Evolutionary conservation across 2,888 invertebrate species (phyloP), one percentile per base, ranked within the genome.

Genomic region (Lycocerus yunnanus): DNA sequence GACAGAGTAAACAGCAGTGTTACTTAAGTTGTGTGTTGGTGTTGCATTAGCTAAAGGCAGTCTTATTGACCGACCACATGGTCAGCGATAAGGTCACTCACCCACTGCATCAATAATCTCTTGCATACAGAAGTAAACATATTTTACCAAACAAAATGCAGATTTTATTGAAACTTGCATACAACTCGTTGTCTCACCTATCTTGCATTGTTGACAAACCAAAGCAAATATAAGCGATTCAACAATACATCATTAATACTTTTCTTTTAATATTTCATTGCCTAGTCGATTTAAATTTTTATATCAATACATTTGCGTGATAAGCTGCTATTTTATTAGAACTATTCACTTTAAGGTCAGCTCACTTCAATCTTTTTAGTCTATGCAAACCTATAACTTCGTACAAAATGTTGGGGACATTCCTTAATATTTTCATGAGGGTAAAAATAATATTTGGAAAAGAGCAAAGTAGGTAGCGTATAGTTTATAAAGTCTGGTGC

Each of bases 361-460:
- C 76, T 76, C 76, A 76, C 71, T 76, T 66, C 71, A 71, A 73
- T 63, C 68, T 66, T 73, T 73, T 76, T 73, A 73, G 73, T 73
- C 68, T 73, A 70, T 76, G 73, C 68, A 72, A 68, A 76, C 76
- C 76, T 76, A 76, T 76, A 76, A 76, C 73, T 71, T 71, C 71
- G 72, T 73, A 73, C 71, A 72, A 59, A 69, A 68, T 72, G 69
- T 72, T 66, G 75, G 66, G 63, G 61, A 69, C 18, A 18, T 18
- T 21, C 21, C 21, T 21, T 21, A 21, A 21, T 21, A 21, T 21
- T 21, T 21, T 21, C 21, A 21, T 21, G 21, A 21, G 21, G 21
- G 21, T 8, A 9, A 6, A 6, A 21, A 21, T 21, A 21, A 9
- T 21, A 21, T 21, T 9, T 21, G 9, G 21, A 9, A 21, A 21